Evolutionary conservation across 1,140 invertebrate genomes (phyloP).

Genomic region (Chrysoperla carnea): DNA sequence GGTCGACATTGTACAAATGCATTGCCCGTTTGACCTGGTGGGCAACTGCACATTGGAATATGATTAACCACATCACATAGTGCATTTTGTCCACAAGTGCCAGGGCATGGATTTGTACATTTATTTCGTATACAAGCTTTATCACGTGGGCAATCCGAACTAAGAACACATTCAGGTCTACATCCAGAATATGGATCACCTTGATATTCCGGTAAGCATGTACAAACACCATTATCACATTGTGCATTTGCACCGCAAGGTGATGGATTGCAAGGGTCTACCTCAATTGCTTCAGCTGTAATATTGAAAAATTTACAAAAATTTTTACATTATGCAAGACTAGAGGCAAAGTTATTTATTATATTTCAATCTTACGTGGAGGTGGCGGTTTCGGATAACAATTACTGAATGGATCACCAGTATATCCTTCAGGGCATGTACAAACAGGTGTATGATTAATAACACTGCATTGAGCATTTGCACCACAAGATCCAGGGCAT

Average conservation of each 20-base stretch:
- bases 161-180: conserved; percentile 50
- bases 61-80: conserved; percentile 56
- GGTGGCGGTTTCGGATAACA: conserved; percentile 29
- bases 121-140: conserved; percentile 51
- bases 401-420: conserved; percentile 49
- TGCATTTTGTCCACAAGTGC: conserved; percentile 51
- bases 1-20: conserved; percentile 41
- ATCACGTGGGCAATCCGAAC: conserved; percentile 50
- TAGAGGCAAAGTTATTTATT: no score
- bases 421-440: conserved; percentile 42
- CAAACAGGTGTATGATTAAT: conserved; percentile 45
- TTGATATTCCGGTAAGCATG: conserved; percentile 41
- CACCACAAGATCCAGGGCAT: conserved; percentile 54
- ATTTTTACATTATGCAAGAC: no score
- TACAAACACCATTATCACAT: conserved; percentile 47
- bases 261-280: conserved; percentile 48
- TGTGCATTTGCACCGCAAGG: conserved; percentile 61
- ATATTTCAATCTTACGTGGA: conserved; percentile 4
- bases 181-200: conserved; percentile 43
- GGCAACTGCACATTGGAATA: conserved; percentile 52
- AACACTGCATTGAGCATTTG: conserved; percentile 38
- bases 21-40: conserved; percentile 45
- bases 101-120: conserved; percentile 51
- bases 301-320: background rate
- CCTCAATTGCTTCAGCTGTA: conserved; percentile 27